A percentile compares a stretch with the other conserved stretches of the same genome.
phyloP scores from a whole-genome alignment of 1,140 invertebrate species.

The Gryllus bimaculatus region DNA sequence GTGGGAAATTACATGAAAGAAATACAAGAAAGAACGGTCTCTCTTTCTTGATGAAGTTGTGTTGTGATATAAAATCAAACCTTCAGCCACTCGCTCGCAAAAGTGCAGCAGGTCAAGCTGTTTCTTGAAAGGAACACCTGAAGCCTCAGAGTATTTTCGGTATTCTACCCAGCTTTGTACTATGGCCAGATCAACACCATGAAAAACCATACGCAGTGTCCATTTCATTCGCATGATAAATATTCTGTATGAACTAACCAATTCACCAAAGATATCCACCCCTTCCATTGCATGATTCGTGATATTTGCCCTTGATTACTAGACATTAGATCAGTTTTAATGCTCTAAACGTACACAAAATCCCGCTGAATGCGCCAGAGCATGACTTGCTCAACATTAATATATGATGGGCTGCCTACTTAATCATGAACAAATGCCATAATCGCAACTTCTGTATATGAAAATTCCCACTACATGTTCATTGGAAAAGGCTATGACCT shows the following conservation, averaged over 20 bases:
- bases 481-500: too few species aligned
- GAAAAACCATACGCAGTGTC: conserved; percentile 29
- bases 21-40: conserved; percentile 3
- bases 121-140: conserved; percentile 14
- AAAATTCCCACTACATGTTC: too few species aligned
- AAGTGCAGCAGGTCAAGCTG: conserved; percentile 19
- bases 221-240: conserved; percentile 30
- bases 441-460: too few species aligned
- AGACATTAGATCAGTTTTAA: too few species aligned
- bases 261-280: conserved; percentile 30
- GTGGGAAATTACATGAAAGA: too few species aligned
- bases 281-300: too few species aligned
- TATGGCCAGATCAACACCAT: conserved; percentile 28
- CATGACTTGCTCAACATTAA: too few species aligned
- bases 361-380: too few species aligned
- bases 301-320: too few species aligned
- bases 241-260: conserved; percentile 26
- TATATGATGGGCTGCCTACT: too few species aligned
- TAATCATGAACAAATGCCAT: too few species aligned
- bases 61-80: conserved; percentile 11
- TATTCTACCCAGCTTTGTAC: conserved; percentile 29
- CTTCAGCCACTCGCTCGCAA: conserved; percentile 18
- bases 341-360: too few species aligned
- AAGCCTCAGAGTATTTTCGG: conserved; percentile 21
- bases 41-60: conserved; percentile 6